Evolutionary conservation across 2,797 vertebrate species (phyloP).

Genomic region (Valencia hispanica): DNA sequence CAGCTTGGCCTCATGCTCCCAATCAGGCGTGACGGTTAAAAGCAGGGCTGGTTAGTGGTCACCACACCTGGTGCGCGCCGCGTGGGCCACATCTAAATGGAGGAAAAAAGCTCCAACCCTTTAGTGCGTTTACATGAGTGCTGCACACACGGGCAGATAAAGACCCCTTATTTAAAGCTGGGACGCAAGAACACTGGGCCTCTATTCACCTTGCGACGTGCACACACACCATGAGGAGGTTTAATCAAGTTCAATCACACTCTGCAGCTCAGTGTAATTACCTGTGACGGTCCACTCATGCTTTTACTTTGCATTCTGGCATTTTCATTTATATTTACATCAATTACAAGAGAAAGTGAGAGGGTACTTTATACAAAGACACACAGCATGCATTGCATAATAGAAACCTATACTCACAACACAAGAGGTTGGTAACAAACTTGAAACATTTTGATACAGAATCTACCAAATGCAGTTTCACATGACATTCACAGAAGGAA

Average conservation of each 20-base stretch:
- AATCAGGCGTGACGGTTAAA: conserved; percentile 68
- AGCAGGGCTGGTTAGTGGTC: conserved; percentile 60
- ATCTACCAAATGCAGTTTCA: not conserved
- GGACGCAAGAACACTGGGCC: conserved; percentile 71
- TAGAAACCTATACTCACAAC: not conserved
- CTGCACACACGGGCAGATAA: conserved; percentile 62
- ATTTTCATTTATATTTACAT: conserved; percentile 60
- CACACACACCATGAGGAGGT: conserved; percentile 52
- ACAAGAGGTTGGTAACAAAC: not conserved
- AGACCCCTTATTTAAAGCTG: conserved; percentile 70
- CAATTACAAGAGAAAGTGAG: conserved; percentile 37
- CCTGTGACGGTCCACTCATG: conserved; percentile 56
- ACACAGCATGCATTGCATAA: not conserved
- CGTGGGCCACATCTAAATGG: conserved; percentile 51
- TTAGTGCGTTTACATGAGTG: conserved; percentile 57
- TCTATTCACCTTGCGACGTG: conserved; percentile 62
- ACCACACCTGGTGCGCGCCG: conserved; percentile 67
- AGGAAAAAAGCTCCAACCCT: conserved; percentile 57
- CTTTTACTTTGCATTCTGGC: conserved; percentile 64
- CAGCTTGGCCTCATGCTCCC: conserved; percentile 48
- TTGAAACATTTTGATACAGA: not conserved
- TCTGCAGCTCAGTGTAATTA: conserved; percentile 59
- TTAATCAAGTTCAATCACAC: conserved; percentile 73
- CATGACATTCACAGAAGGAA: not conserved
- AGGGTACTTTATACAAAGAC: not conserved